Conservation (phyloP, 2,888 invertebrate species). For the Pasiphila rectangulata region DNA sequence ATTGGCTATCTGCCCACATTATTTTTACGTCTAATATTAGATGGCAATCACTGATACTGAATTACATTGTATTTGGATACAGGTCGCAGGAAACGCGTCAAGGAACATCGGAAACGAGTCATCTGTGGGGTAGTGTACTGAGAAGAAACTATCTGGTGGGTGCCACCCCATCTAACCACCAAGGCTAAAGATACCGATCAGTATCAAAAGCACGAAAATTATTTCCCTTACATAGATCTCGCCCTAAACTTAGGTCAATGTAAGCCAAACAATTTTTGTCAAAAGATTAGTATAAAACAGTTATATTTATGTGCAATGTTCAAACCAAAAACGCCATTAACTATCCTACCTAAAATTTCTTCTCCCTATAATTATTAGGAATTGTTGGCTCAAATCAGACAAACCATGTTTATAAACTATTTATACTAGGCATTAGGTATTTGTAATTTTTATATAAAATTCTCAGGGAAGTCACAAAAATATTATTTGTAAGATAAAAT, state of each 20-base stretch:
- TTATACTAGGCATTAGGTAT: conserved; percentile 79
- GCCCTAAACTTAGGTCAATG: conserved; percentile 67
- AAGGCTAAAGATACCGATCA: conserved; percentile 44
- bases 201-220: conserved; percentile 59
- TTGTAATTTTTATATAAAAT: conserved; percentile 79
- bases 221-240: conserved; percentile 68
- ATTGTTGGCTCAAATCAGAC: conserved; percentile 78
- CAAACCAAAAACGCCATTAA: conserved; percentile 79
- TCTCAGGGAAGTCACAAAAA: conserved; percentile 79
- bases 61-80: conserved; percentile 49
- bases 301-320: conserved; percentile 75
- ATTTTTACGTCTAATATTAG: conserved; percentile 39
- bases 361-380: conserved; percentile 53
- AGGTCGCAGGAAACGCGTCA: conserved; percentile 52
- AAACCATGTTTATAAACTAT: conserved; percentile 69
- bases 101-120: conserved; percentile 53
- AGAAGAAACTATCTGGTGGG: conserved; percentile 39
- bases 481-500: conserved; percentile 76
- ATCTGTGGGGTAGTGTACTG: conserved; percentile 43
- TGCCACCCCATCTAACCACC: conserved; percentile 44
- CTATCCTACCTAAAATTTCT: conserved; percentile 66
- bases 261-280: conserved; percentile 67
- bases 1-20: conserved; percentile 45
- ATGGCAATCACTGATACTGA: conserved; percentile 42
- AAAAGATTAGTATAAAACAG: conserved; percentile 58